These are phyloP conservation scores for Hofmannophila pseudospretella DNA, from an alignment of 2,888 invertebrate genomes.

Conservation along the genomic window DNA sequence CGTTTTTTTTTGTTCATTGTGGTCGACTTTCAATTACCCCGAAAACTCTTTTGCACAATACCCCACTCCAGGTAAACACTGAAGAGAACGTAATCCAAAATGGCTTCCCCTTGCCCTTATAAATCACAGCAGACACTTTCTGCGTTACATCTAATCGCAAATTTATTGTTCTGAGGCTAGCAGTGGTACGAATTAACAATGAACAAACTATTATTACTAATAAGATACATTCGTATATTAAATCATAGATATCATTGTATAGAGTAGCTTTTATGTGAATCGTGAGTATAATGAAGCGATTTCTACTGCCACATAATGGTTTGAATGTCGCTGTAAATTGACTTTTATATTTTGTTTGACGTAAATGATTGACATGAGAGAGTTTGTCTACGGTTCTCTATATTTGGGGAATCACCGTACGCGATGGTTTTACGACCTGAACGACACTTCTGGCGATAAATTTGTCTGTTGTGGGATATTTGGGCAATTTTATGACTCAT, in stretches of 20 bases:
- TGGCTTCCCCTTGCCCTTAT: conserved; percentile 49
- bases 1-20: conserved; percentile 53
- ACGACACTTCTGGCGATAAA: conserved; percentile 59
- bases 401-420: conserved; percentile 26
- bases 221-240: conserved; percentile 50
- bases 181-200: conserved; percentile 68
- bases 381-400: conserved; percentile 23
- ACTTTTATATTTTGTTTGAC: conserved; percentile 78
- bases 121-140: conserved; percentile 61
- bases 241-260: conserved; percentile 57
- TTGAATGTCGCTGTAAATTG: conserved; percentile 60
- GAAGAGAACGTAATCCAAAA: conserved; percentile 31
- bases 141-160: conserved; percentile 69
- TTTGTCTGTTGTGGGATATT: conserved; percentile 71
- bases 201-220: conserved; percentile 65
- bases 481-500: conserved; percentile 73
- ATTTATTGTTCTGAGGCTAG: conserved; percentile 70
- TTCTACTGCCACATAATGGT: conserved; percentile 58
- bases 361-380: conserved; percentile 72
- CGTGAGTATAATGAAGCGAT: conserved; percentile 69
- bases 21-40: conserved; percentile 63
- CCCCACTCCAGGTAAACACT: conserved; percentile 65
- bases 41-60: conserved; percentile 40
- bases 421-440: conserved; percentile 59
- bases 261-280: conserved; percentile 49